Evolutionary conservation across 2,888 invertebrate genomes (phyloP), one percentile per base, ranked within the genome.

Genomic region (Laspeyria flexula): DNA sequence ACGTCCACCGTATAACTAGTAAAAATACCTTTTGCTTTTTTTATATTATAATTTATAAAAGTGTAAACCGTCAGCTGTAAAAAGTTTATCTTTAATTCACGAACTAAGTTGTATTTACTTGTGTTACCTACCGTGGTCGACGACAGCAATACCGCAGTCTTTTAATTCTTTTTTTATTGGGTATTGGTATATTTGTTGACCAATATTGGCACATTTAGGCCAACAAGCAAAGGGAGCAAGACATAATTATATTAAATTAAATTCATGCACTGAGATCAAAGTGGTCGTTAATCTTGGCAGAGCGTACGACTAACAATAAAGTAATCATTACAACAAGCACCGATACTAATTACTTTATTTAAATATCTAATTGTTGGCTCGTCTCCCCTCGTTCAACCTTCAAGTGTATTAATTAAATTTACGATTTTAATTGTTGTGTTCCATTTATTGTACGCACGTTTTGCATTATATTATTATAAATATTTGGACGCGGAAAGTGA

Each of bases 261-360:
- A 79, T 79, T 81, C 78, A 76, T 73, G 75, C 66, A 71, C 51
- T 35, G 64, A 87, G 85, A 89, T 89, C 88, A 89, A 89, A 90
- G 90, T 68, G 67, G 61, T 67, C 64, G 37, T 56, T 68, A 72
- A 65, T 77, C 77, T 81, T 81, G 81, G 81, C 78, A 79, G 63
- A 70, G 62, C 60, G 68, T 69, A 70, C 71, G 69, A 76, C 70
- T 71, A 71, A 79, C 78, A 79, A 77, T 85, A 85, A 82, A 81
- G 73, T 77, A 71, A 67, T 72, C 59, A 64, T 65, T 65, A 64
- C 64, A 50, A 63, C 43, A 37, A 56, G 47, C 54, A 60, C 60
- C 64, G 69, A 63, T 63, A 71, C 50, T 77, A 77, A 74, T 76
- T 74, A 73, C 59, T 70, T 59, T 59, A 64, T 66, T 73, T 75